A percentile compares a stretch with the other conserved stretches of the same genome.
These are phyloP conservation scores for Meriones psammophilus DNA, from an alignment of 2,797 vertebrate species.

Conservation along the genomic window DNA sequence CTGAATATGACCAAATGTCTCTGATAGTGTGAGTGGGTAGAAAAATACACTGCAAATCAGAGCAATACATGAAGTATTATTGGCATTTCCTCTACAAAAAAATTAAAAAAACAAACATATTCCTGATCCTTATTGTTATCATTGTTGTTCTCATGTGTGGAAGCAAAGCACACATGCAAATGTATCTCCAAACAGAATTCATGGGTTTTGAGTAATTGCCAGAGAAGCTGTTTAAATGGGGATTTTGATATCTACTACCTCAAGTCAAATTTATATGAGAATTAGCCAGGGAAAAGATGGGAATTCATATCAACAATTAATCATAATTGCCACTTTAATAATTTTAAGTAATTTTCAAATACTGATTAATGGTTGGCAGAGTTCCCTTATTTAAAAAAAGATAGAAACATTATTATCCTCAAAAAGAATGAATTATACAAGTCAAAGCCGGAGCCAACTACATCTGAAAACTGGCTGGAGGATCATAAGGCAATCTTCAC, in stretches of 20 bases:
- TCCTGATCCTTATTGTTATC: constrained; percentile 61
- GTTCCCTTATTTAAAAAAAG: constrained; percentile 80
- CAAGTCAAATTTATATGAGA: constrained; percentile 83
- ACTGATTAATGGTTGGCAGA: constrained; percentile 84
- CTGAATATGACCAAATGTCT: constrained; percentile 81
- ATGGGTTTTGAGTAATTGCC: constrained; percentile 47
- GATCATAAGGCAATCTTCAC: constrained; percentile 69
- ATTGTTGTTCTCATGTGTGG: constrained; percentile 67
- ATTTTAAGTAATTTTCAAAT: constrained; percentile 88
- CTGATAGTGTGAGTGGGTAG: constrained; percentile 40
- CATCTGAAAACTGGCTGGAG: constrained; percentile 55
- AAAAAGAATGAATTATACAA: constrained; percentile 76
- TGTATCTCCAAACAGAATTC: constrained; percentile 73
- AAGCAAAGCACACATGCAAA: constrained; percentile 69
- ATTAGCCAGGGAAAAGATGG: constrained; percentile 82
- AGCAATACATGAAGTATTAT: constrained; percentile 54
- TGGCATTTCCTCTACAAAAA: constrained; percentile 35
- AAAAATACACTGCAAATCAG: constrained; percentile 52
- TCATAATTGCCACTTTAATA: constrained; percentile 84
- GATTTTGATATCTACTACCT: constrained; percentile 81
- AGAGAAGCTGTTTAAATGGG: constrained; percentile 82
- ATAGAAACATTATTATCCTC: constrained; percentile 61
- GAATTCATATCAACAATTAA: constrained; percentile 87
- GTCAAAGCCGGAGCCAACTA: constrained; percentile 72
- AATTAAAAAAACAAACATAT: constrained; percentile 15